These are phyloP conservation scores for Gymnogyps californianus DNA, from an alignment of 2,113 vertebrate genomes.

Conservation along the genomic window DNA sequence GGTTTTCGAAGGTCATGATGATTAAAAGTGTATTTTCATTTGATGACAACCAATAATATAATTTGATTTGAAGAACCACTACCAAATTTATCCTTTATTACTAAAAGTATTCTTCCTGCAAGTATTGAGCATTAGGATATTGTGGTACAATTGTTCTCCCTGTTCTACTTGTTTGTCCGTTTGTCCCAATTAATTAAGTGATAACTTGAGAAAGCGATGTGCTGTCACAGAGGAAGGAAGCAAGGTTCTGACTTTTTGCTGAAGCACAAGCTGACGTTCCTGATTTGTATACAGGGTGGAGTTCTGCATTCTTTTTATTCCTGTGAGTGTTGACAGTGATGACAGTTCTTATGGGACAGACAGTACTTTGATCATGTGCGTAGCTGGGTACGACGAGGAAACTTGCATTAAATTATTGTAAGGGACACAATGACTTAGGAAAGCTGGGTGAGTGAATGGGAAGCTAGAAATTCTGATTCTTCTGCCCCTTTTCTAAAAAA, in stretches of 20 bases:
- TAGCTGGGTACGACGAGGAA: background rate
- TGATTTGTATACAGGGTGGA: constrained; percentile 22
- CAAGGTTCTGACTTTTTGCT: background rate
- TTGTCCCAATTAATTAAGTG: background rate
- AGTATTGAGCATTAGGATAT: background rate
- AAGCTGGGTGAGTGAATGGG: background rate
- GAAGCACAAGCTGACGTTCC: background rate
- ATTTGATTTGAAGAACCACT: background rate
- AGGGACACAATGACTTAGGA: background rate
- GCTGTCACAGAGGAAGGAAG: constrained; percentile 3
- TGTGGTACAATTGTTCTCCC: background rate
- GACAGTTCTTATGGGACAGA: background rate
- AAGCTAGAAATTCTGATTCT: background rate
- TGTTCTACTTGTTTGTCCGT: background rate
- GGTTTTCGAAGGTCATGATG: background rate
- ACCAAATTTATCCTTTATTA: background rate
- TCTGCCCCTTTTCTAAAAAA: background rate
- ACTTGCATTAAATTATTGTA: background rate
- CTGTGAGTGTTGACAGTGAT: background rate
- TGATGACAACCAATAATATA: background rate
- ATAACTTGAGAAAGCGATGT: background rate
- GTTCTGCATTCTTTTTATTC: constrained; percentile 12
- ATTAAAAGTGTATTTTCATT: background rate
- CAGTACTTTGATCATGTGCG: background rate
- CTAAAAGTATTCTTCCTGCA: background rate